These are phyloP conservation scores for Ophioderma brevispina DNA, from an alignment of 35 echinoderm and acorn worm species.

Conservation along the genomic window DNA sequence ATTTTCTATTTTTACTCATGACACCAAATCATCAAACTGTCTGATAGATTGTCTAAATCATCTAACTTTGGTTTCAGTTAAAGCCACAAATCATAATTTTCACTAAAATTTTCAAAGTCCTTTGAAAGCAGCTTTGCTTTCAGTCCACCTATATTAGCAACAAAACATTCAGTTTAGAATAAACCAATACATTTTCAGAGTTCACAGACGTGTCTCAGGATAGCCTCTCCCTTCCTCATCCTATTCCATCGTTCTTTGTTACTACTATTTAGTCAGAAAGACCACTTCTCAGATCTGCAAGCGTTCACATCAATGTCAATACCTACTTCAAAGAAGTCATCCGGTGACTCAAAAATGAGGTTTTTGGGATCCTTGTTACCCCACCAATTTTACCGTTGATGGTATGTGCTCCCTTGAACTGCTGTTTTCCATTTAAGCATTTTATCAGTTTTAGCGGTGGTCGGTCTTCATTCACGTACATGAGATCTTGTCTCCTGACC, in stretches of 20 bases:
- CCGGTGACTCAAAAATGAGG: background rate
- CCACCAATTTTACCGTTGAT: background rate
- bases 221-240: background rate
- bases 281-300: background rate
- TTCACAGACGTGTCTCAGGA: background rate
- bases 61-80: slow-evolving; percentile 1
- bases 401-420: background rate
- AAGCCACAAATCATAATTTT: slow-evolving; percentile 3
- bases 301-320: slow-evolving; percentile 11
- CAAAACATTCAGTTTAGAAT: background rate
- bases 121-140: slow-evolving; percentile 1
- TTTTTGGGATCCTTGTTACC: background rate
- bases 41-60: background rate
- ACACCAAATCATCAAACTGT: background rate
- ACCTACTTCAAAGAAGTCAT: background rate
- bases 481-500: too few relatives aligned
- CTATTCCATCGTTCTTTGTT: background rate
- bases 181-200: background rate
- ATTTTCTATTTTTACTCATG: background rate
- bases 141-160: background rate
- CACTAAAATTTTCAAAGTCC: background rate
- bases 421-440: background rate
- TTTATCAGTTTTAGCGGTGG: background rate
- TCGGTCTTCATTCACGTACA: background rate
- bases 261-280: background rate